Evolutionary conservation across 2,888 invertebrate species (phyloP).

Genomic region (Platycnemis pennipes): DNA sequence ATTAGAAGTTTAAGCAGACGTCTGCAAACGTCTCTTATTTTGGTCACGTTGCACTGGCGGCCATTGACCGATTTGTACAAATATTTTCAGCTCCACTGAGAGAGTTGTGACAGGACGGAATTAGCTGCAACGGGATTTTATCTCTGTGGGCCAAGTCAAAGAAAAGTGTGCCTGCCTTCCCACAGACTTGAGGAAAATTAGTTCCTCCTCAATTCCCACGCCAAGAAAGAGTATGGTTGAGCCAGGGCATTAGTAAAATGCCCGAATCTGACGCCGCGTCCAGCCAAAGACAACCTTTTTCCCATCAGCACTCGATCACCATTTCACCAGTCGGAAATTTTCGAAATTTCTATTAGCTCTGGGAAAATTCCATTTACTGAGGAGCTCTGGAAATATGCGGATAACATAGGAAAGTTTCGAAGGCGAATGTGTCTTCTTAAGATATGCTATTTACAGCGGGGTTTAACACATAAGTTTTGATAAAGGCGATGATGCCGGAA

Average conservation of each 20-base stretch:
- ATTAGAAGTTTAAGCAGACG: too few species aligned
- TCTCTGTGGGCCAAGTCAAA: neutral
- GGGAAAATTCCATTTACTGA: neutral
- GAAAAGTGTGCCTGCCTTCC: neutral
- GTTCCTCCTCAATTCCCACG: neutral
- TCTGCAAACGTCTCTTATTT: neutral
- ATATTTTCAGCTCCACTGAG: neutral
- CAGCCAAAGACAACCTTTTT: neutral
- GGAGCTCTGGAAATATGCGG: neutral
- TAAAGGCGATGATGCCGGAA: too few species aligned
- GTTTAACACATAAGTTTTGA: too few species aligned
- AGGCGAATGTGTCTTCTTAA: neutral
- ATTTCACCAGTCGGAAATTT: neutral
- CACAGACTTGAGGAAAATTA: neutral
- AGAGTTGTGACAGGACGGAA: neutral
- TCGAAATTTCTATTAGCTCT: neutral
- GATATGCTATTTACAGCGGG: too few species aligned
- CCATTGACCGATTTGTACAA: neutral
- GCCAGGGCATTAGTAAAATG: neutral
- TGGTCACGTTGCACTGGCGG: neutral
- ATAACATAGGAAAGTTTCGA: neutral
- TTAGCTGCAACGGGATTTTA: neutral
- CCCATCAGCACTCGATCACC: neutral
- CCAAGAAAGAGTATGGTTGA: neutral
- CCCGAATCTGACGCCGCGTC: neutral